Conservation (phyloP, 2,888 invertebrate species). For the Lymantria monacha region DNA sequence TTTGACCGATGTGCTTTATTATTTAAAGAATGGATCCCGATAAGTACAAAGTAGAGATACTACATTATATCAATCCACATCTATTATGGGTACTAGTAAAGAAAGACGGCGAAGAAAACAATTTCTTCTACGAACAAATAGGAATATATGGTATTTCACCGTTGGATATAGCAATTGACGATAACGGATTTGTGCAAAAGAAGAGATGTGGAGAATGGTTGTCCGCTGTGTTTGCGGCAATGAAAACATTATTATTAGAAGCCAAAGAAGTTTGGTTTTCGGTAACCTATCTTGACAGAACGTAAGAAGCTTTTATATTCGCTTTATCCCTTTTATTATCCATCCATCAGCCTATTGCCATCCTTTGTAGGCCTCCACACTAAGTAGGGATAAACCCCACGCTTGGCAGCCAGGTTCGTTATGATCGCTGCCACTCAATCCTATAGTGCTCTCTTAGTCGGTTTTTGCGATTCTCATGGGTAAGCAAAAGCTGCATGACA, state of each 20-base stretch:
- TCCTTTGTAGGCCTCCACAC: too few species aligned
- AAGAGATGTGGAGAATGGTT: conserved; percentile 46
- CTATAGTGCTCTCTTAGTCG: too few species aligned
- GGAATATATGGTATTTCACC: conserved; percentile 63
- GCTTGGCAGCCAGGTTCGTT: too few species aligned
- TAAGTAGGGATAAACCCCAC: too few species aligned
- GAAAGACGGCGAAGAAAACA: conserved; percentile 19
- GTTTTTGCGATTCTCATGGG: too few species aligned
- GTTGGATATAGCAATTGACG: conserved; percentile 33
- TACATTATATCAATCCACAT: conserved; percentile 58
- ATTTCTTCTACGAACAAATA: conserved; percentile 54
- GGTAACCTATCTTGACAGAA: conserved; percentile 48
- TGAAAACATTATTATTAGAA: conserved; percentile 40
- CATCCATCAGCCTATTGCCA: too few species aligned
- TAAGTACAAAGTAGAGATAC: conserved; percentile 53
- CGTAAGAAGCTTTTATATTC: conserved; percentile 36
- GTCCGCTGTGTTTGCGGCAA: conserved; percentile 41
- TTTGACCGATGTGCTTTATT: too few species aligned
- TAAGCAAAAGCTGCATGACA: too few species aligned
- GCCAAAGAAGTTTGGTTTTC: conserved; percentile 50
- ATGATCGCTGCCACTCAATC: too few species aligned
- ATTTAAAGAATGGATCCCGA: conserved; percentile 41
- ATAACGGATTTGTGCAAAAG: conserved; percentile 27
- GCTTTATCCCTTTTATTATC: conserved; percentile 2
- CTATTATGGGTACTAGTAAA: conserved; percentile 58